phyloP scores from a whole-genome alignment of 2,113 vertebrate genomes.

The Mormoops blainvillei region DNA sequence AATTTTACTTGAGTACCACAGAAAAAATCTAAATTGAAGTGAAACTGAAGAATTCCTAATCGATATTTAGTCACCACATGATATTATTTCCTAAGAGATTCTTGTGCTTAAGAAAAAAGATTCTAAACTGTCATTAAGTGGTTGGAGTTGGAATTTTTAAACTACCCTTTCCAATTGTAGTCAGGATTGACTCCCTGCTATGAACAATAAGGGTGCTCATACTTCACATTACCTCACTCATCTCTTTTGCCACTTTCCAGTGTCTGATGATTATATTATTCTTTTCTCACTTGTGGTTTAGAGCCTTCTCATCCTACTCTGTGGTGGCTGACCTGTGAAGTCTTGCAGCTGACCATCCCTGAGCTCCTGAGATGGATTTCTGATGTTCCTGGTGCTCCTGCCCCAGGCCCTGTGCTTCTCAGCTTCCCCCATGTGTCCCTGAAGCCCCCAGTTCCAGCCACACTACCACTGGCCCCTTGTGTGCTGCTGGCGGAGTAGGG shows the following conservation, averaged over 20 bases:
- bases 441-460: background rate
- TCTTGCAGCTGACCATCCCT: background rate
- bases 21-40: background rate
- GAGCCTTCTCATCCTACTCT: background rate
- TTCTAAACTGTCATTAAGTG: background rate
- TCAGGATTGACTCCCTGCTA: background rate
- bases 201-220: background rate
- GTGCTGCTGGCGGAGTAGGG: background rate
- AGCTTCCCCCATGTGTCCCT: background rate
- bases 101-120: background rate
- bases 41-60: slow-evolving; percentile 9
- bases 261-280: background rate
- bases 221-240: background rate
- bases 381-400: background rate
- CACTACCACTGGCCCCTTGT: background rate
- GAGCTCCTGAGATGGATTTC: background rate
- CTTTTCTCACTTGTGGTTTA: background rate
- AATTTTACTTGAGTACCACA: background rate
- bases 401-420: background rate
- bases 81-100: slow-evolving; percentile 7
- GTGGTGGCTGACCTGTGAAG: background rate
- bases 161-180: background rate
- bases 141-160: background rate
- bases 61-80: background rate
- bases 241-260: background rate